Percentiles rank a stretch among this genome's conserved stretches.
Conservation (phyloP, 2,113 vertebrate species). For the Psephotus haematonotus region DNA sequence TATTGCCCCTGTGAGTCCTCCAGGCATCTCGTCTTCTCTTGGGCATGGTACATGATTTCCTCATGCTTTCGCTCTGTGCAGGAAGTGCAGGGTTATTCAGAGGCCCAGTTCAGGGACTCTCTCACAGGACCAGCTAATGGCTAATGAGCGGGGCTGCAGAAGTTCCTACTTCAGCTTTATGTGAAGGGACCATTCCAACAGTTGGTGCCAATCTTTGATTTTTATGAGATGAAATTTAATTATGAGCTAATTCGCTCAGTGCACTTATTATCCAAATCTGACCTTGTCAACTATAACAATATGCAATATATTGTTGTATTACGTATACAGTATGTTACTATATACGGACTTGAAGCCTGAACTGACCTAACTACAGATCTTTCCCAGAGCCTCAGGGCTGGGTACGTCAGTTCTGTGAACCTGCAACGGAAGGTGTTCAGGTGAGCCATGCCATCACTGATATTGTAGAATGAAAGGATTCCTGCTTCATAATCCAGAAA, state of each 20-base stretch:
- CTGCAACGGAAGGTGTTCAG: constrained; percentile 72
- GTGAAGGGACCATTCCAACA: background rate
- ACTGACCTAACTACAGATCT: background rate
- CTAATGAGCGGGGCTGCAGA: background rate
- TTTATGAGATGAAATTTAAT: background rate
- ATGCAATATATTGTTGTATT: background rate
- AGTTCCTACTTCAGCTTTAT: background rate
- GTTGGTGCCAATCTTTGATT: background rate
- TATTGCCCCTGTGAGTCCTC: background rate
- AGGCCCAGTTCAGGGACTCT: background rate
- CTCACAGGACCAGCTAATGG: background rate
- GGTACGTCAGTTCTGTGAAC: constrained; percentile 75
- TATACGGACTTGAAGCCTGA: background rate
- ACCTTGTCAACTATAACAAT: background rate
- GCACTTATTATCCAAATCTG: background rate
- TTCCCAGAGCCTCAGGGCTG: constrained; percentile 77
- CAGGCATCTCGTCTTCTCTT: fast-evolving
- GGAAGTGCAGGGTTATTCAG: background rate
- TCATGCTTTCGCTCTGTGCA: background rate
- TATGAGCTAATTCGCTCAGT: background rate
- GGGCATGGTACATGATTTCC: background rate
- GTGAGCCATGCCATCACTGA: constrained; percentile 66
- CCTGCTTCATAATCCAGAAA: constrained; percentile 79
- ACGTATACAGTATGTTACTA: background rate
- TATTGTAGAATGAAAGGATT: constrained; percentile 74